A percentile compares a stretch with the other conserved stretches of the same genome.
These are phyloP conservation scores for Napeogenes inachia DNA, from an alignment of 2,888 invertebrate species.

Conservation along the genomic window DNA sequence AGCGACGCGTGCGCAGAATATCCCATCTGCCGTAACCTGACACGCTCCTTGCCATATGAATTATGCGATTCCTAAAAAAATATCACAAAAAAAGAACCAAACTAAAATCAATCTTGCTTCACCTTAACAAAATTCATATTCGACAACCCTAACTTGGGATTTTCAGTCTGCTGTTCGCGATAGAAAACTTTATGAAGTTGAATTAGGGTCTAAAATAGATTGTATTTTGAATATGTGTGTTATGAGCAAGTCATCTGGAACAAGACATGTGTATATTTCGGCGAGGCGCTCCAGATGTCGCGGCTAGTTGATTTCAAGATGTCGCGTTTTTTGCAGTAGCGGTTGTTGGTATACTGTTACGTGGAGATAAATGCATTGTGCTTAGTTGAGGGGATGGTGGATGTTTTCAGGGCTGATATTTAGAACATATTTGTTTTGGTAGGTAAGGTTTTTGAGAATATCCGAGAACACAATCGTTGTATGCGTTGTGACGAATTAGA, in stretches of 20 bases:
- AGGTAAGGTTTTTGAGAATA: too few relatives aligned
- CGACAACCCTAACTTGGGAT: constrained; percentile 13
- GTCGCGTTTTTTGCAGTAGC: constrained; percentile 46
- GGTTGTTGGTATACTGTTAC: constrained; percentile 32
- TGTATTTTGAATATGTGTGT: neutral
- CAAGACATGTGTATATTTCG: constrained; percentile 68
- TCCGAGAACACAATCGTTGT: too few relatives aligned
- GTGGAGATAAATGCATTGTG: constrained; percentile 21
- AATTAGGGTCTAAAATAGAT: constrained; percentile 13
- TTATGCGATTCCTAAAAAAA: constrained; percentile 68
- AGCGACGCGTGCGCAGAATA: constrained; percentile 61
- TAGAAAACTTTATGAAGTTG: constrained; percentile 17
- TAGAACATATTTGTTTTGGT: too few relatives aligned
- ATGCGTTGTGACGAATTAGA: too few relatives aligned
- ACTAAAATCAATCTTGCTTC: constrained; percentile 38
- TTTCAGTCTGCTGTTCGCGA: constrained; percentile 6
- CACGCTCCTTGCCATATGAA: constrained; percentile 68
- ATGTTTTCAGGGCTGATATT: too few relatives aligned
- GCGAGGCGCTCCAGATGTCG: constrained; percentile 59
- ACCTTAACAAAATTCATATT: constrained; percentile 22
- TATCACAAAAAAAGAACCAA: constrained; percentile 28
- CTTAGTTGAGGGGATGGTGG: neutral
- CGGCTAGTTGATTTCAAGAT: constrained; percentile 49
- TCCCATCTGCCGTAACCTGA: constrained; percentile 74
- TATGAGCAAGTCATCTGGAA: constrained; percentile 57